These are phyloP conservation scores for Meleagris gallopavo DNA, from an alignment of 2,113 vertebrate genomes.

Conservation along the genomic window DNA sequence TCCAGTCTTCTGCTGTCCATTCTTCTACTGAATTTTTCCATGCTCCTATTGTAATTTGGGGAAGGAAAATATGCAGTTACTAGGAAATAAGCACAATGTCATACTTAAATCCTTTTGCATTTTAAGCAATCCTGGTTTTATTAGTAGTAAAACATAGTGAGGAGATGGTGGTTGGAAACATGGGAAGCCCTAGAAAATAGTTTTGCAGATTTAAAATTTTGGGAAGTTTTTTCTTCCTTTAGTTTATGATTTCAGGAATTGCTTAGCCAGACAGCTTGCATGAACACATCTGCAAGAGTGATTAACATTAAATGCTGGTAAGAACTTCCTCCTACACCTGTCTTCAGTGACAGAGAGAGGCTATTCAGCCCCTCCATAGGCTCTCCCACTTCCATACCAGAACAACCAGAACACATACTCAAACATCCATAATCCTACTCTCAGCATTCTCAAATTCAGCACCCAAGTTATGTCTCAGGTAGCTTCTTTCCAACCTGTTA, in stretches of 20 bases:
- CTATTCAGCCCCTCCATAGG: neutral
- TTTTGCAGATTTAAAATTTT: too few relatives aligned
- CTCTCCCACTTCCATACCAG: neutral
- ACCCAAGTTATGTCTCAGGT: neutral
- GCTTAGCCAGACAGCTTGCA: neutral
- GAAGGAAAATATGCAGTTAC: neutral
- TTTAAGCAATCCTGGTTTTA: neutral
- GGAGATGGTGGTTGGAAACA: neutral
- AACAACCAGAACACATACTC: neutral
- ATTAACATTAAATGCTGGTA: neutral
- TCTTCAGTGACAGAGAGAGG: rapidly evolving
- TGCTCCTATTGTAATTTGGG: slow-evolving; percentile 76
- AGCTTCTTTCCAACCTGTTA: neutral
- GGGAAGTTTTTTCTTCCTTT: too few relatives aligned
- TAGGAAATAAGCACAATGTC: neutral
- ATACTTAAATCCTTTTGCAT: neutral
- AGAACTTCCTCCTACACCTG: neutral
- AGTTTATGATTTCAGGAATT: neutral
- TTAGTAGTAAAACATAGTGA: neutral
- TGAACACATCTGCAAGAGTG: rapidly evolving
- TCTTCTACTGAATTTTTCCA: slow-evolving; percentile 93
- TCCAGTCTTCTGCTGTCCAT: slow-evolving; percentile 96
- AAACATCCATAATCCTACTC: neutral
- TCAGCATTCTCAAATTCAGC: neutral
- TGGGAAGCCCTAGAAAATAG: neutral